These are phyloP conservation scores for Eupleurogrammus muticus DNA, from an alignment of 2,797 vertebrate species.

Conservation along the genomic window DNA sequence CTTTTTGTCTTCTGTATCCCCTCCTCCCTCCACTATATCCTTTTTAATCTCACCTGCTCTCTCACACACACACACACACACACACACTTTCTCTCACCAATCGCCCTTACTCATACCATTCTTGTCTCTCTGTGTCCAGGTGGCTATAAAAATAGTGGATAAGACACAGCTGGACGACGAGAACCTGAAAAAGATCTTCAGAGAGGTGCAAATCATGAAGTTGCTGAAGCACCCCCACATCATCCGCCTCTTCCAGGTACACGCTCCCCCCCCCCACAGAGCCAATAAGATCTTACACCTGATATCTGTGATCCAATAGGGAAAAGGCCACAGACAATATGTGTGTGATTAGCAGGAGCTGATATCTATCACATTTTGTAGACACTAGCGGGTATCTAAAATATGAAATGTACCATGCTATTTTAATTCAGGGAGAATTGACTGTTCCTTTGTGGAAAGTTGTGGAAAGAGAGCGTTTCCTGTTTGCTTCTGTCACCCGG, in stretches of 20 bases:
- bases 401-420: background rate
- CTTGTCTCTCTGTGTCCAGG: conserved; percentile 80
- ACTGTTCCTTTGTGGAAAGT: background rate
- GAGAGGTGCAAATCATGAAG: conserved; percentile 99
- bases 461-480: conserved; percentile 1
- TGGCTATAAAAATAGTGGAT: conserved; percentile 99
- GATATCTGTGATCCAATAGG: conserved; percentile 15
- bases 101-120: conserved; percentile 30
- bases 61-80: conserved; percentile 5
- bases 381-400: background rate
- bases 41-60: conserved; percentile 7
- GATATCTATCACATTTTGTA: background rate
- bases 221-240: conserved; percentile 98
- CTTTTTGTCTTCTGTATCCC: background rate
- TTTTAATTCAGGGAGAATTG: background rate
- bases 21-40: conserved; percentile 2
- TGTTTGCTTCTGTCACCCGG: conserved; percentile 7
- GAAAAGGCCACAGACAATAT: conserved; percentile 4
- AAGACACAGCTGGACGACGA: conserved; percentile 98
- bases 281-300: conserved; percentile 26
- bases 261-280: conserved; percentile 39
- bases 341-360: conserved; percentile 13
- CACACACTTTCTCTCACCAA: conserved; percentile 19
- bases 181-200: conserved; percentile 99
- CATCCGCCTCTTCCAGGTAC: conserved; percentile 97